Evolutionary conservation across 2,113 vertebrate species (phyloP).

Genomic region (Sebastes fasciatus): DNA sequence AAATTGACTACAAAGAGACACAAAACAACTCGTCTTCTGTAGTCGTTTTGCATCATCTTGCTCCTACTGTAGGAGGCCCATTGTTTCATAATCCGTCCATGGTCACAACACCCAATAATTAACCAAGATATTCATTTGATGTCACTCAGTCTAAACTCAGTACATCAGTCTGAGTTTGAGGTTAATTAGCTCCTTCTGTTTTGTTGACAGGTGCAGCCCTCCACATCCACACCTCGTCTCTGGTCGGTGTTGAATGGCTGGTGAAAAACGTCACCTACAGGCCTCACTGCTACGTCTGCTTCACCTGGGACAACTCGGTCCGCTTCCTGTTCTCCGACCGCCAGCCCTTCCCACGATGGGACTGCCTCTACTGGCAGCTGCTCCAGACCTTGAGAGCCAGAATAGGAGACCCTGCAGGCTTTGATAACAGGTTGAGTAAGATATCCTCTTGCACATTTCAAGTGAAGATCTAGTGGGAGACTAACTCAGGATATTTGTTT

Average conservation of each 20-base stretch:
- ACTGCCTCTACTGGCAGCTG: constrained; percentile 87
- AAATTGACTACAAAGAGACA: not conserved
- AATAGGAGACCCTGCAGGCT: constrained; percentile 73
- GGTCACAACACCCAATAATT: not conserved
- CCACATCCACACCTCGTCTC: constrained; percentile 88
- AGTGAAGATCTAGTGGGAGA: not conserved
- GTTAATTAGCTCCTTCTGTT: not conserved
- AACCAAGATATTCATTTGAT: not conserved
- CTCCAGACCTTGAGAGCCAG: constrained; percentile 82
- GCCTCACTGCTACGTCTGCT: constrained; percentile 90
- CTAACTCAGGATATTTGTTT: not conserved
- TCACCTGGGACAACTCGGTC: constrained; percentile 78
- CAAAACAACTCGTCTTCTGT: not conserved
- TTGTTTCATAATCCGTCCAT: not conserved
- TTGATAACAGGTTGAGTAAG: constrained; percentile 87
- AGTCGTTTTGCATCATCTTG: no score
- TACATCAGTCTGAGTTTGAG: not conserved
- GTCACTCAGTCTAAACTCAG: not conserved
- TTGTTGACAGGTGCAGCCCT: constrained; percentile 86
- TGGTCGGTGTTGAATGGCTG: constrained; percentile 89
- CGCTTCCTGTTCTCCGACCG: constrained; percentile 87
- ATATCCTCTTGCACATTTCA: not conserved
- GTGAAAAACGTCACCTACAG: constrained; percentile 91
- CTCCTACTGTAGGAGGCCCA: not conserved
- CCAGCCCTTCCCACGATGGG: constrained; percentile 74